Percentiles rank a stretch among this genome's conserved stretches.
Evolutionary conservation across 2,113 vertebrate genomes (phyloP).

Genomic region (Trachemys scripta): DNA sequence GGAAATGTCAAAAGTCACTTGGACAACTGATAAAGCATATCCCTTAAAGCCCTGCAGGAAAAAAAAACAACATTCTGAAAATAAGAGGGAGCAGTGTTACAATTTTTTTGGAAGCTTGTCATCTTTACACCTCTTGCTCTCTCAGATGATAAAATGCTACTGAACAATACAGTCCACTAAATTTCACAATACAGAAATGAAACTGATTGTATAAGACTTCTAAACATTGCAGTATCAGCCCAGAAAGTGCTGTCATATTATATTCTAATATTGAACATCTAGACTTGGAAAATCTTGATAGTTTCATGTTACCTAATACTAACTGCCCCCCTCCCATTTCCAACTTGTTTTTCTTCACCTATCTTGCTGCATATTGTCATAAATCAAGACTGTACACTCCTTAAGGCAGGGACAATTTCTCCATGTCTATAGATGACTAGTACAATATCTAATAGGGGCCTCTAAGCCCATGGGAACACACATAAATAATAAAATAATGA

Average conservation of each 20-base stretch:
- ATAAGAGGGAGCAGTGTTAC: too few relatives aligned
- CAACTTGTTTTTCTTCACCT: background rate
- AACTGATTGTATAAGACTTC: background rate
- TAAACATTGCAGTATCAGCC: background rate
- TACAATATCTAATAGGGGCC: background rate
- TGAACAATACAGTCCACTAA: background rate
- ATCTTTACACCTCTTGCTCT: background rate
- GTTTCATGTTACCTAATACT: background rate
- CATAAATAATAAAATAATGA: background rate
- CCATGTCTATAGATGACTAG: background rate
- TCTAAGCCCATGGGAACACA: background rate
- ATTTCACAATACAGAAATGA: background rate
- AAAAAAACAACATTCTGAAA: background rate
- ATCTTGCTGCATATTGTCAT: background rate
- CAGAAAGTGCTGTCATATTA: background rate
- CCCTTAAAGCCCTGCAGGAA: background rate
- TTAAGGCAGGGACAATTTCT: background rate
- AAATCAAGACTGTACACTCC: background rate
- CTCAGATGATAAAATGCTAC: background rate
- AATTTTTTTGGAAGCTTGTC: background rate
- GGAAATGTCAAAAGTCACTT: background rate
- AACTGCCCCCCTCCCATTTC: background rate
- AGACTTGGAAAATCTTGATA: background rate
- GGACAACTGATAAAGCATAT: background rate
- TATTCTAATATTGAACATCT: background rate